Evolutionary conservation across 2,797 vertebrate genomes (phyloP).

Genomic region (Sebastes cheni): DNA sequence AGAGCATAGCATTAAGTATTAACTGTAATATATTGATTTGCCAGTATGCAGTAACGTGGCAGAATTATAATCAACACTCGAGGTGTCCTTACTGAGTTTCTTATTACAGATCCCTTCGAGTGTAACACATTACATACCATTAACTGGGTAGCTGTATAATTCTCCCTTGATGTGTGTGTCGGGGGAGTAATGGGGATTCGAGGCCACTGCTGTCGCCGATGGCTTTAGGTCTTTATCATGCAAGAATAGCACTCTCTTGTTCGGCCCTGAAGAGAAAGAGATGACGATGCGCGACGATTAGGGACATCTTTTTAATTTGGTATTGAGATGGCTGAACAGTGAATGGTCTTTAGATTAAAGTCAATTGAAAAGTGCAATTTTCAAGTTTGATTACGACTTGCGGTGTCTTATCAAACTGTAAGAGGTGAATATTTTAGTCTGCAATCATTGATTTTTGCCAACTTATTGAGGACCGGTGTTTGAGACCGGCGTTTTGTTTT

Average conservation of each 20-base stretch:
- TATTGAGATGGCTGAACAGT: not conserved
- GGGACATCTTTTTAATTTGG: not conserved
- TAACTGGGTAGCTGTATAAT: constrained; percentile 36
- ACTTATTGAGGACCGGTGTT: not conserved
- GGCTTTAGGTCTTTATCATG: not conserved
- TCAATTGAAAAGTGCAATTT: not conserved
- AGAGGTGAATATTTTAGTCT: not conserved
- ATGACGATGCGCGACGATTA: not conserved
- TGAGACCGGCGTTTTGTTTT: too few relatives aligned
- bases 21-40: constrained; percentile 25
- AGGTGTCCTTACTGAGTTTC: constrained; percentile 21
- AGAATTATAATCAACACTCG: constrained; percentile 35
- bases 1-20: not conserved
- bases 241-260: not conserved
- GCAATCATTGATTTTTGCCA: not conserved
- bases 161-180: constrained; percentile 36
- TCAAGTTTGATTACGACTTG: not conserved
- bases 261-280: not conserved
- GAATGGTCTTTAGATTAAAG: not conserved
- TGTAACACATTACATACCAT: constrained; percentile 48
- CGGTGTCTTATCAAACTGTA: not conserved
- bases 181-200: constrained; percentile 15
- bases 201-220: not conserved
- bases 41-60: constrained; percentile 2
- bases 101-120: constrained; percentile 32